phyloP scores from a whole-genome alignment of 64 coral and sea anemone species.

The Trachythela sp. region DNA sequence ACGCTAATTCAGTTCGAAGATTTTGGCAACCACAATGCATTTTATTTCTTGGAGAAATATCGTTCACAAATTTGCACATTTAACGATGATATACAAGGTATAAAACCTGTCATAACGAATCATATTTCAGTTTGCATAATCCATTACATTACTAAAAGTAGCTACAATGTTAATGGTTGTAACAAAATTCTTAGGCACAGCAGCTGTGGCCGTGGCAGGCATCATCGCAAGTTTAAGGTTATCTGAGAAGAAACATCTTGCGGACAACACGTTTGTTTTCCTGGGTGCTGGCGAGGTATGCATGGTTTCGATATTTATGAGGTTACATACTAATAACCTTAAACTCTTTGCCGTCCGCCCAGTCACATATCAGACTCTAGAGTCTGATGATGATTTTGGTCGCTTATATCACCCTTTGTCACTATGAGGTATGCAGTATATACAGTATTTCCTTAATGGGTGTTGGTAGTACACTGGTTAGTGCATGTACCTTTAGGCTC shows the following conservation, averaged over 20 bases:
- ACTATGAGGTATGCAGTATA: too few species aligned
- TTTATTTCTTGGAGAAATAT: slow-evolving; percentile 82
- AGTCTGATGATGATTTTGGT: too few species aligned
- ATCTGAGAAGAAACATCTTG: slow-evolving; percentile 66
- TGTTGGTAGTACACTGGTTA: too few species aligned
- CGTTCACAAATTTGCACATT: slow-evolving; percentile 84
- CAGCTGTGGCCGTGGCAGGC: slow-evolving; percentile 86
- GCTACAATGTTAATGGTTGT: background rate
- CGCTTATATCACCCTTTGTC: too few species aligned
- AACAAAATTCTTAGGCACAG: slow-evolving; percentile 59
- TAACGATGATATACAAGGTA: slow-evolving; percentile 99
- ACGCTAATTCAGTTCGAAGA: slow-evolving; percentile 98
- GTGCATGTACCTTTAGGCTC: too few species aligned
- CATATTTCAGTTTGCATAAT: too few species aligned
- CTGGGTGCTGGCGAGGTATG: slow-evolving; percentile 94
- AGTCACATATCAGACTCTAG: too few species aligned
- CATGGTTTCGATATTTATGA: too few species aligned
- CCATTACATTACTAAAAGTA: background rate
- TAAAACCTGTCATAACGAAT: background rate
- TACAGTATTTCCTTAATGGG: too few species aligned
- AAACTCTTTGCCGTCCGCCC: too few species aligned
- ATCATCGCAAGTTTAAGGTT: slow-evolving; percentile 71
- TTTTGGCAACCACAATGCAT: slow-evolving; percentile 98
- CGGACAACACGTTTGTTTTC: slow-evolving; percentile 83
- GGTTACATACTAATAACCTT: background rate